A percentile compares a stretch with the other conserved stretches of the same genome.
These are phyloP conservation scores for Eurois occulta DNA, from an alignment of 2,888 invertebrate species.

Conservation along the genomic window DNA sequence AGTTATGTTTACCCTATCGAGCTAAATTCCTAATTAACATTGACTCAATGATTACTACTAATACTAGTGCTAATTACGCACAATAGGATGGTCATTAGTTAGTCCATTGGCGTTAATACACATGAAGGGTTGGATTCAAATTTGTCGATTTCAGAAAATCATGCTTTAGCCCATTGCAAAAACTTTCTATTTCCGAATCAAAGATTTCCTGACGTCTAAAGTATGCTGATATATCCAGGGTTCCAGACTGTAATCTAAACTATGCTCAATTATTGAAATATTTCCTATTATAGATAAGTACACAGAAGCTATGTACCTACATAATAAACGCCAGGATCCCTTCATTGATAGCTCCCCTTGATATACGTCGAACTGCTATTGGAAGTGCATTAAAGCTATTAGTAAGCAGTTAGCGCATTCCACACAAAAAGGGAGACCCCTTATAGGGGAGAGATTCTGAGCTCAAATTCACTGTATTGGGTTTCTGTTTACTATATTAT, in stretches of 20 bases:
- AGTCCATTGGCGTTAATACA: conserved; percentile 10
- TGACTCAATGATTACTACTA: conserved; percentile 27
- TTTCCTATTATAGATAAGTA: conserved; percentile 16
- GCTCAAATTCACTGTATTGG: conserved; percentile 51
- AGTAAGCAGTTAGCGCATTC: conserved; percentile 82
- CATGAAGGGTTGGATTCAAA: background rate
- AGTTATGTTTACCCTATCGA: conserved; percentile 37
- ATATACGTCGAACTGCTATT: conserved; percentile 76
- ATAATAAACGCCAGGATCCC: conserved; percentile 42
- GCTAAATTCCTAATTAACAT: conserved; percentile 44
- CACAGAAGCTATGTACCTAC: conserved; percentile 36
- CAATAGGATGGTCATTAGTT: conserved; percentile 38
- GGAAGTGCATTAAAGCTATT: conserved; percentile 86
- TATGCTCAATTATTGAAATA: conserved; percentile 27
- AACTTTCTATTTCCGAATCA: background rate
- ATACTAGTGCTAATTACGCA: conserved; percentile 22
- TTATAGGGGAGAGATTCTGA: conserved; percentile 37
- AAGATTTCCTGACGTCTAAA: background rate
- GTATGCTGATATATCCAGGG: background rate
- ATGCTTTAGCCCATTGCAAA: background rate
- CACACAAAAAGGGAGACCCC: conserved; percentile 63
- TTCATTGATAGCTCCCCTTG: conserved; percentile 70
- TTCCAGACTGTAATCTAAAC: background rate
- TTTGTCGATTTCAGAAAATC: background rate
- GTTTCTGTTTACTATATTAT: conserved; percentile 50